These are phyloP conservation scores for Gadopsis bispinosus DNA, from an alignment of 2,797 vertebrate species.

Conservation along the genomic window DNA sequence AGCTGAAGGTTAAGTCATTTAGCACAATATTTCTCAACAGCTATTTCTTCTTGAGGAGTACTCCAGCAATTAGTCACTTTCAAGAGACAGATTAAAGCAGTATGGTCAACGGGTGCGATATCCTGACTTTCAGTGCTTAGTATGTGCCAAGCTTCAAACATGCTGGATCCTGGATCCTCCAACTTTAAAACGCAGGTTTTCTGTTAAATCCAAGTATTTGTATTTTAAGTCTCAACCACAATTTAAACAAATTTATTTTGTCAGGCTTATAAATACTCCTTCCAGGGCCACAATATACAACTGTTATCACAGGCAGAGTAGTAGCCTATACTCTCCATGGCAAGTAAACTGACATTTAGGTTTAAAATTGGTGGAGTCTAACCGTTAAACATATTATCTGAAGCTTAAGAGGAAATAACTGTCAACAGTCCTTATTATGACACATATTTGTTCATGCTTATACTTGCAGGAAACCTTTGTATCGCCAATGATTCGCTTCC, in stretches of 20 bases:
- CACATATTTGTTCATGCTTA: not conserved
- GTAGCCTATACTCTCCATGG: not conserved
- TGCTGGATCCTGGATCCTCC: not conserved
- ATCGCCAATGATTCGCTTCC: not conserved
- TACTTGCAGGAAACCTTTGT: not conserved
- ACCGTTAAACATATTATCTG: not conserved
- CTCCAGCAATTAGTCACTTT: not conserved
- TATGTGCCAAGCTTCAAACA: not conserved
- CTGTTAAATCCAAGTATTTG: not conserved
- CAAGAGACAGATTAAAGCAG: not conserved
- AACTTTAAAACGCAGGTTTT: not conserved
- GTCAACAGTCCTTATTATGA: not conserved
- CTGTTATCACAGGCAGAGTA: not conserved
- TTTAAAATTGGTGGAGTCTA: too few species aligned
- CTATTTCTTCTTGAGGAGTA: not conserved
- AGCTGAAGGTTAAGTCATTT: not conserved
- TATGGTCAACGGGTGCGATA: not conserved
- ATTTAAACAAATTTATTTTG: not conserved
- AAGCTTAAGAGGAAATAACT: not conserved
- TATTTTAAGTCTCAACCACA: not conserved
- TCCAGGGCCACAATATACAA: not conserved
- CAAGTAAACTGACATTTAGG: not conserved
- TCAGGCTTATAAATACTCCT: not conserved
- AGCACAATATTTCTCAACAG: not conserved
- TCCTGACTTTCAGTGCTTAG: not conserved